Base-by-base conservation (phyloP, 1,140 invertebrate species). In the Theocolax elegans region DNA sequence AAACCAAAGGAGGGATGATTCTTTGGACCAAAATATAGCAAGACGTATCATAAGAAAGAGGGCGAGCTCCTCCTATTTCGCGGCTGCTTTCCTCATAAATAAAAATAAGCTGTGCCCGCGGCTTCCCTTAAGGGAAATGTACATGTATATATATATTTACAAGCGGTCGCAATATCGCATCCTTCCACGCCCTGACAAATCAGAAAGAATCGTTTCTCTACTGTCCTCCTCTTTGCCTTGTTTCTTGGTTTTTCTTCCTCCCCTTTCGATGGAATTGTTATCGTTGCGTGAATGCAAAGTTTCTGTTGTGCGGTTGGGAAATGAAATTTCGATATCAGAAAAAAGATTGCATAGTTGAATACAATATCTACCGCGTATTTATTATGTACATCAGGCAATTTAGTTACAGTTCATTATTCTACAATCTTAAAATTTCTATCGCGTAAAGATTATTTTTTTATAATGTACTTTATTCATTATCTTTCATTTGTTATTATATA, bases 11-110 rank as follows among this genome's bases (percentile, higher is more conserved):
- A 65, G 73, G 31, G 31, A 6, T 35, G 31, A 35, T 35, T 35
- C 31, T 35, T 23, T n/a, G n/a, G n/a, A n/a, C 58, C 13, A 29
- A 38, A 4, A 40, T 40, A 35, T 44, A 27, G 58, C 19, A 17
- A 44, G 15, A 27, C 58, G 40, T 38, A 3, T 8, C n/a, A 17
- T 31, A 29, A n/a, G 38, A 56, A 56, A 10, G n/a, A 56, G 53
- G 29, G n/a, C 29, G 53, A 67, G 75, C 73, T 72, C 74, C 58
- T 80, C 80, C 79, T 79, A 51, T 62, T 62, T 63, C 59, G 67
- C 40, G 38, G 80, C 79, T 83, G 81, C 81, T 83, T 84, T 84
- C 77, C 82, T 84, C 83, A 85, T 85, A 85, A 85, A 85, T 85
- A 85, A 85, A 85, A 84, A 85, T 84, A 85, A 84, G 82, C 80